Evolutionary conservation across 2,888 invertebrate species (phyloP).

Genomic region (Noctua pronuba): DNA sequence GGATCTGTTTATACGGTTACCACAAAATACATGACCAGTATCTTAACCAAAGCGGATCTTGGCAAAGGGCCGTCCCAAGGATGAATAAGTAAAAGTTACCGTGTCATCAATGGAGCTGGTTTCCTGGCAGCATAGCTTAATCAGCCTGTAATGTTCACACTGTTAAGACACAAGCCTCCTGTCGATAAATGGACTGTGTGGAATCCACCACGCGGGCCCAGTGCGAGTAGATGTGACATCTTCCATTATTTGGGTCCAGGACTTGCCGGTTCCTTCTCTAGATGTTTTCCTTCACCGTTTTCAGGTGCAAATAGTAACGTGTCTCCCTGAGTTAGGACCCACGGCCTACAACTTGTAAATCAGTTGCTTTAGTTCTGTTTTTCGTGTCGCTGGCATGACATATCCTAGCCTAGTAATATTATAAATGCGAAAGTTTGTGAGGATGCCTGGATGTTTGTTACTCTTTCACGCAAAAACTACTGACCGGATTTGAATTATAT

Average conservation of each 20-base stretch:
- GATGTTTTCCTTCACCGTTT: not conserved
- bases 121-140: constrained; percentile 41
- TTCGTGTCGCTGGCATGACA: not conserved
- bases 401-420: too few species aligned
- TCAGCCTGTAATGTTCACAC: not conserved
- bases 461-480: too few species aligned
- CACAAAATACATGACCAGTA: constrained; percentile 37
- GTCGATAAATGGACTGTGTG: not conserved
- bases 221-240: not conserved
- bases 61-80: constrained; percentile 34
- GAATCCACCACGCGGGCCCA: not conserved
- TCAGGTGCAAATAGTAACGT: not conserved
- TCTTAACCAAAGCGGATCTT: constrained; percentile 49
- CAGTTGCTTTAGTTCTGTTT: not conserved
- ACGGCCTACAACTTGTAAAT: not conserved
- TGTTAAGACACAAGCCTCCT: not conserved
- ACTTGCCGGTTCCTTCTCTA: not conserved
- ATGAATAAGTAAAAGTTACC: constrained; percentile 42
- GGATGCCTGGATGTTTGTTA: too few species aligned
- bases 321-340: not conserved
- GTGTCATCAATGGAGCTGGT: constrained; percentile 26
- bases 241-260: not conserved
- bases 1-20: constrained; percentile 33
- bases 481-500: too few species aligned
- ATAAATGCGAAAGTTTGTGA: too few species aligned